These are phyloP conservation scores for Ornithoptera alexandrae DNA, from an alignment of 2,888 invertebrate species.

Conservation along the genomic window DNA sequence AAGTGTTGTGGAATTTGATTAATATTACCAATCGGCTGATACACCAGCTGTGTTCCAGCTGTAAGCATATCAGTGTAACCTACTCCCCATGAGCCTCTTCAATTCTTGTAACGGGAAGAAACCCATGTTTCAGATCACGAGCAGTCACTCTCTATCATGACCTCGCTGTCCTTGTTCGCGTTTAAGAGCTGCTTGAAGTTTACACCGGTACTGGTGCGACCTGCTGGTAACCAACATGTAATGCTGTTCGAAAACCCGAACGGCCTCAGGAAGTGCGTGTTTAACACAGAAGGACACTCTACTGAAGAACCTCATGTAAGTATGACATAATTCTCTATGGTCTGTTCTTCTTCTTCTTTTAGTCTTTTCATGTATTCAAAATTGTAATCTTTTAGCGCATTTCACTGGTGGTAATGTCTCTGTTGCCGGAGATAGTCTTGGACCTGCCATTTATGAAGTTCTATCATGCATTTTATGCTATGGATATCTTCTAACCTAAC, in stretches of 20 bases:
- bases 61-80: no score
- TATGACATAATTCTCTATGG: no score
- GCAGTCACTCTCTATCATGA: slow-evolving; percentile 52
- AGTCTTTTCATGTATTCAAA: not conserved
- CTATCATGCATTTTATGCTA: no score
- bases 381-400: no score
- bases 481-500: no score
- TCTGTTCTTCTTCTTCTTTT: not conserved
- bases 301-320: slow-evolving; percentile 55
- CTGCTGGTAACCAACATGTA: slow-evolving; percentile 45
- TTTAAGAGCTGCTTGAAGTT: slow-evolving; percentile 66
- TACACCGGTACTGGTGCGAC: slow-evolving; percentile 50
- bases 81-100: not conserved
- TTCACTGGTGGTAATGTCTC: no score
- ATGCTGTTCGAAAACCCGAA: slow-evolving; percentile 57
- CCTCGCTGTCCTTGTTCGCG: slow-evolving; percentile 48
- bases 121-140: slow-evolving; percentile 48
- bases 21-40: no score
- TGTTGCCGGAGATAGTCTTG: no score
- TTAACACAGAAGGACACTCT: slow-evolving; percentile 44
- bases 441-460: no score
- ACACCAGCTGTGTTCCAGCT: no score
- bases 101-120: not conserved
- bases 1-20: no score
- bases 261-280: slow-evolving; percentile 49